Evolutionary conservation across 2,888 invertebrate species (phyloP), one percentile per base, ranked within the genome.

Genomic region (Perithous albicinctus): DNA sequence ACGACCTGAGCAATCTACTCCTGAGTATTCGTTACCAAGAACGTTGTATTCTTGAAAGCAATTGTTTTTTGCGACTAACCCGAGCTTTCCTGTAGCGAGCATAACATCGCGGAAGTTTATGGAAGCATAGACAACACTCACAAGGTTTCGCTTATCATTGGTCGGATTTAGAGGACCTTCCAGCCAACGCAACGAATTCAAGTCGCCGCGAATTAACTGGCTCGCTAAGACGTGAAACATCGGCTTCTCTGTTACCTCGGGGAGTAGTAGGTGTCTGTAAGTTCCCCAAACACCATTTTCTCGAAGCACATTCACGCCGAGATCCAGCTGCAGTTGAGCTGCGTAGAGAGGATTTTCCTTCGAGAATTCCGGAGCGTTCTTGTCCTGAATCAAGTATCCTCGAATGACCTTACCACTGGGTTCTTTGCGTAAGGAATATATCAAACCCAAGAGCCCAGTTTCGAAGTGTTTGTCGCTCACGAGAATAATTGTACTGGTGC

Each of bases 81-180:
- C 96, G 5, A 99, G 94, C 89, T 97, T 97, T 1, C 98, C 99
- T 0, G 97, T 97, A 0, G 98, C 97, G 0, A 97, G 94, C 99
- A 99, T 99, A 0, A 99, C 94, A 92, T 99, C 99, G 89, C 97
- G 96, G 95, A 99, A 99, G 93, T 99, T 99, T 10, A 99, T 92
- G 0, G 98, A 95, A 0, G 97, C 93, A 90, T 96, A 98, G 88
- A 96, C 94, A 0, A 97, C 94, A 91, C 95, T 90, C 0, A 94
- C 93, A 2, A 94, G 76, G n/a, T 90, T 79, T 2, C 87, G 78
- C 41, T 85, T 32, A 8, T 85, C 76, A 5, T 46, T 66, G 5
- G 46, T 73, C 0, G 86, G 74, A 54, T 23, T 94, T 87, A 91
- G 77, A 0, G 94, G 93, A 0, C 96, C 96, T 92, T 98, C 96